phyloP scores from a whole-genome alignment of 1,140 invertebrate genomes.

The Diprion similis region DNA sequence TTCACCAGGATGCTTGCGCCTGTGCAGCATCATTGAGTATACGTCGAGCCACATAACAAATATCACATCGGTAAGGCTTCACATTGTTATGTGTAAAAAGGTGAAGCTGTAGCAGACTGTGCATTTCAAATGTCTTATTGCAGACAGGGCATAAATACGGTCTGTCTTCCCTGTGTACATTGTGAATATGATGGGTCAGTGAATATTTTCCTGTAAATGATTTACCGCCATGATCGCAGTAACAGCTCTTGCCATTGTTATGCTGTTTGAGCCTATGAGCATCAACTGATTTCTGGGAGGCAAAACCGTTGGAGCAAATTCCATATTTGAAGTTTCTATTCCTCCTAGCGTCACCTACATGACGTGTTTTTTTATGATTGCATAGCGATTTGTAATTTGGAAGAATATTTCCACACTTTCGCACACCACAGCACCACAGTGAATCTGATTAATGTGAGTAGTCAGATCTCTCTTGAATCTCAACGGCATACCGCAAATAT shows the following conservation, averaged over 20 bases:
- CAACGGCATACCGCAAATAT: slow-evolving; percentile 46
- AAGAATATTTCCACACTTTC: slow-evolving; percentile 50
- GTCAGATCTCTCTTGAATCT: slow-evolving; percentile 54
- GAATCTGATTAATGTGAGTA: slow-evolving; percentile 55
- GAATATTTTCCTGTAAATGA: slow-evolving; percentile 54
- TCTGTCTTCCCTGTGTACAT: slow-evolving; percentile 67
- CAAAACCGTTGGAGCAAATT: slow-evolving; percentile 34
- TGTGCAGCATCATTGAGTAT: slow-evolving; percentile 57
- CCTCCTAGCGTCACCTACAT: not conserved
- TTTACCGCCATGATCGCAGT: slow-evolving; percentile 78
- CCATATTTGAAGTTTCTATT: slow-evolving; percentile 28
- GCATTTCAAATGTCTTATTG: slow-evolving; percentile 69
- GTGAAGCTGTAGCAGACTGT: slow-evolving; percentile 55
- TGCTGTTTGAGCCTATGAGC: slow-evolving; percentile 33
- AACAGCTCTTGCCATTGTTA: slow-evolving; percentile 61
- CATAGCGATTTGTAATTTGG: slow-evolving; percentile 15
- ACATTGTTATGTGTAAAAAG: slow-evolving; percentile 58
- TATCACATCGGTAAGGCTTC: slow-evolving; percentile 57
- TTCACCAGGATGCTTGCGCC: slow-evolving; percentile 48
- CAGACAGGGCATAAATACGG: slow-evolving; percentile 77
- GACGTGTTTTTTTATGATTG: slow-evolving; percentile 12
- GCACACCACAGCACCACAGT: slow-evolving; percentile 54
- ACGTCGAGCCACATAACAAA: slow-evolving; percentile 66
- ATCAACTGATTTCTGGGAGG: slow-evolving; percentile 23
- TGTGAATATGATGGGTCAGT: slow-evolving; percentile 64